Evolutionary conservation across 1,140 invertebrate species (phyloP).

Genomic region (Hyles vespertilio): DNA sequence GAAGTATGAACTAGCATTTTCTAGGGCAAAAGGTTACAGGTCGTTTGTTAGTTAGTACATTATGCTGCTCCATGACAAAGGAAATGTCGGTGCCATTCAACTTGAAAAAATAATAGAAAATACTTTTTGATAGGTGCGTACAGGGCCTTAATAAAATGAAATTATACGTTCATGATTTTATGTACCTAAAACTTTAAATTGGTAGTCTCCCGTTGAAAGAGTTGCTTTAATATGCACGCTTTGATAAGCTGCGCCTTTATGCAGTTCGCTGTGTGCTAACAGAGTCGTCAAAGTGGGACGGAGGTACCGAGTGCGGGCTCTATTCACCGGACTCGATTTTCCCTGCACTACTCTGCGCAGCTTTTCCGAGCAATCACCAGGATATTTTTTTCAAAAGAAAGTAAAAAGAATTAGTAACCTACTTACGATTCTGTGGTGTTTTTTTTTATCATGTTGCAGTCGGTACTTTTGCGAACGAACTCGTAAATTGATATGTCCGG

Average conservation of each 20-base stretch:
- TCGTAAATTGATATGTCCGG: no score
- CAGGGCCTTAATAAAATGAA: no score
- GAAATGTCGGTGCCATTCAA: no score
- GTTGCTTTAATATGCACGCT: conserved; percentile 33
- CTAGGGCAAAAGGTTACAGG: no score
- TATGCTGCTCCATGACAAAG: no score
- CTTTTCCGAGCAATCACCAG: conserved; percentile 5
- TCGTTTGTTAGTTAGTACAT: no score
- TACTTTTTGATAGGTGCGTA: no score
- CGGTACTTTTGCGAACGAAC: no score
- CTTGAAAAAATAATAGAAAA: no score
- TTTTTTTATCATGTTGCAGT: background rate
- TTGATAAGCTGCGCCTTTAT: conserved; percentile 36
- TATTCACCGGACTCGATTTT: conserved; percentile 15
- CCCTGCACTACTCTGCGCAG: conserved; percentile 7
- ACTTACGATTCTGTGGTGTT: background rate
- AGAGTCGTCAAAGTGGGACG: conserved; percentile 18
- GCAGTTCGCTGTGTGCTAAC: conserved; percentile 18
- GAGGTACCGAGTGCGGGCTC: conserved; percentile 13
- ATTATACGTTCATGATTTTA: background rate
- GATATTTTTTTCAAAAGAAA: conserved; percentile 9
- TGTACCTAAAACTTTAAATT: conserved; percentile 3
- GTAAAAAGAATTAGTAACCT: no score
- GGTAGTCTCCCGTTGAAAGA: conserved; percentile 15
- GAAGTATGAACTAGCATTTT: no score